Evolutionary conservation across 2,113 vertebrate genomes (phyloP).

Genomic region (Columba janthina): DNA sequence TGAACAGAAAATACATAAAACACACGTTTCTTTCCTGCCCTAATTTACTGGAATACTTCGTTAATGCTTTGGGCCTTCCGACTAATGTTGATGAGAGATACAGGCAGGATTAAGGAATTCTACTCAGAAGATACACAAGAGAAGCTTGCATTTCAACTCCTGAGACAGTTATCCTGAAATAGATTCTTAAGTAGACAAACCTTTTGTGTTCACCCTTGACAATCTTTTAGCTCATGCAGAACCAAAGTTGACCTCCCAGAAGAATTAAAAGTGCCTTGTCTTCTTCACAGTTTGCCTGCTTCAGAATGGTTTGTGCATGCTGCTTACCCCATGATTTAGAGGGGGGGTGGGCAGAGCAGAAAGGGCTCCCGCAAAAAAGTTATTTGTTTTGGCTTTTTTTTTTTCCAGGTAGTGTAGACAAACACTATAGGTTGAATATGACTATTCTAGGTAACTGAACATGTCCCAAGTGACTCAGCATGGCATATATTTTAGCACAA

Average conservation of each 20-base stretch:
- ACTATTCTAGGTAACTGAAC: not conserved
- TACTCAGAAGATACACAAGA: not conserved
- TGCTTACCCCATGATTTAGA: not conserved
- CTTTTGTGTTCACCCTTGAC: not conserved
- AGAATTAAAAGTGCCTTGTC: not conserved
- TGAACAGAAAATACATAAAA: not conserved
- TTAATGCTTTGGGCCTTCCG: not conserved
- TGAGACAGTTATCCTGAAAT: not conserved
- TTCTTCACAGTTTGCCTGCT: not conserved
- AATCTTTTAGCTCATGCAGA: not conserved
- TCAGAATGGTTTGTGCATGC: not conserved
- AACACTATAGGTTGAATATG: not conserved
- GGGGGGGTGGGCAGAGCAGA: rapidly evolving
- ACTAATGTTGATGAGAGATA: not conserved
- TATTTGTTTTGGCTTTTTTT: not conserved
- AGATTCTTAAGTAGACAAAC: not conserved
- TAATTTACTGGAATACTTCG: not conserved
- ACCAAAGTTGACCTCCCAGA: not conserved
- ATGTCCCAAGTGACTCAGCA: not conserved
- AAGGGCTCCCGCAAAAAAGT: too few relatives aligned
- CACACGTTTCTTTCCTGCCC: not conserved
- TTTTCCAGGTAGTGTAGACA: not conserved
- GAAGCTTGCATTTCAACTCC: not conserved
- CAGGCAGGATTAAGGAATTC: not conserved
- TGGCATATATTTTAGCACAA: not conserved